Evolutionary conservation across 2,113 vertebrate genomes (phyloP), one percentile per base, ranked within the genome.

Genomic region (Rafetus swinhoei): DNA sequence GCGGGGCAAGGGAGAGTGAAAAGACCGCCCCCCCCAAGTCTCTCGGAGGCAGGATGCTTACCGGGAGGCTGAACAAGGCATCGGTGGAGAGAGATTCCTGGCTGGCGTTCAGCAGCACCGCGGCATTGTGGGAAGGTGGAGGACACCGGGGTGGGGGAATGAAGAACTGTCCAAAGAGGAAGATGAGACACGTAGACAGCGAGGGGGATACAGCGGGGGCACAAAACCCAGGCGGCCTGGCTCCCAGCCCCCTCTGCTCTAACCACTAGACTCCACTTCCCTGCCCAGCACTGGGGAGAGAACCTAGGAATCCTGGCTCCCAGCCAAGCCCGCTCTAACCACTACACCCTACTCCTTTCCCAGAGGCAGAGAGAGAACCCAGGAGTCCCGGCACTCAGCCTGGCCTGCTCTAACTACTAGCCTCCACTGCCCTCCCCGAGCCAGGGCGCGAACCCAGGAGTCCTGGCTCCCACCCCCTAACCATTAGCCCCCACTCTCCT

Each of bases 61-160:
- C 99, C 21, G 98, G 98, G 27, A 98, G 39, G 1, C 98, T 98
- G 96, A 98, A 97, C 84, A 99, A 98, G 57, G 95, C 96, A 53
- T 98, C 84, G n/a, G 56, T 85, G n/a, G 96, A 97, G n/a, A 98
- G 88, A 11, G 86, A 76, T 81, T 97, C 95, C 90, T 90, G 92
- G 4, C 97, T 97, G 55, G 22, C 55, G 95, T 98, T 98, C 29
- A 96, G 69, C 57, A 21, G 3, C 5, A 84, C 81, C 1, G 98
- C 96, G 54, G 19, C 80, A 96, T 98, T 98, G 9, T 82, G 25
- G 29, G 59, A 39, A 2, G 50, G 9, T 1, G 79, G 69, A 21
- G 91, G 94, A 93, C 98, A 98, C 93, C 94, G 93, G 9, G 97
- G 89, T 83, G 95, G 96, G 5, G 98, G 98, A 53, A 98, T 91